Evolutionary conservation across 2,113 vertebrate genomes (phyloP), one percentile per base, ranked within the genome.

Genomic region (Cathartes aura): DNA sequence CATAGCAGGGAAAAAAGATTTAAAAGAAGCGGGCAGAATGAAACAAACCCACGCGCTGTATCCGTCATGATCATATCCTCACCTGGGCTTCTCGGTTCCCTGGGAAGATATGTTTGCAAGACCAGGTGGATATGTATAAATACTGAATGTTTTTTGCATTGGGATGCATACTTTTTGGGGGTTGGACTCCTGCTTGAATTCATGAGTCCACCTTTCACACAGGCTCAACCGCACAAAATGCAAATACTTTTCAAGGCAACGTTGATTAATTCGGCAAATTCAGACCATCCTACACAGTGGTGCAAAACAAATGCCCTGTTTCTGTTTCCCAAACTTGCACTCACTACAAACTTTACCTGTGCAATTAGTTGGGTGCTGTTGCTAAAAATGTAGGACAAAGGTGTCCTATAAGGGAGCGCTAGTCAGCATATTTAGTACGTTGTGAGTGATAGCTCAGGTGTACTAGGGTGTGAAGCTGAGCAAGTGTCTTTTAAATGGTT

Each of bases 401-500:
- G 13, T 5, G 3, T 82, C 27, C 43, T 79, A 6, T 43, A 70
- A 47, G 43, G 36, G 67, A 86, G 66, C 6, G 10, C 17, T 70
- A 74, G 32, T 58, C 55, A 75, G 60, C 47, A 17, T 76, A 15
- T 70, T 82, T 85, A 38, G 4, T 90, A 2, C 17, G 19, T 60
- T 79, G n/a, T 83, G 62, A 82, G 60, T 53, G 55, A 70, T 32
- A 50, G 75, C 47, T 89, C 38, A 56, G 34, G 48, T 3, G 4
- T 79, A 42, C 27, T 48, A 26, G 50, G 43, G 63, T 93, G 60
- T 81, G 80, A 93, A 74, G 85, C 52, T 86, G 48, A 97, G 71
- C 90, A 92, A 59, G 15, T 73, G n/a, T 30, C 70, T 94, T 66
- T 92, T 72, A 89, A 93, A 62, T 82, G 32, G 63, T 83, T 95